Evolutionary conservation across 1,140 invertebrate species (phyloP), one percentile per base, ranked within the genome.

Genomic region (Phenacoccus solenopsis): DNA sequence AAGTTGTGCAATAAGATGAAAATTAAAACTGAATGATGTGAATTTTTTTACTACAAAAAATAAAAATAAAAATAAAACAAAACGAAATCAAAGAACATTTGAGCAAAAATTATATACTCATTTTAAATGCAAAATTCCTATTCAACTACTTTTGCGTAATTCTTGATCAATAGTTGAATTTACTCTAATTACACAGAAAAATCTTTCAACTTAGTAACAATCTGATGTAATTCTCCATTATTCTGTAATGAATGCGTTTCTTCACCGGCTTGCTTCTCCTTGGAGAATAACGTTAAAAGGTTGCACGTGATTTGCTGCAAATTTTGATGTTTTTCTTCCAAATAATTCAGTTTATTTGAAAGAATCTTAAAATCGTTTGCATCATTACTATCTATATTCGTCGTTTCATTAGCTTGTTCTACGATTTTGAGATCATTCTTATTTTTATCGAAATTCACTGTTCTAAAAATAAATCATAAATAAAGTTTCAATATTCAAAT

Each of bases 231-330:
- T 25, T 64, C 13, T 25, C 25, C 59, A 24, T 24, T 20, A 24
- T 64, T 4, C 12, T 24, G 7, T 10, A 27, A n/a, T n/a, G n/a
- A n/a, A n/a, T n/a, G 9, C 9, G 59, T 20, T 27, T 64, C 16
- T 64, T 64, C 22, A 24, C 25, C 59, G 59, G 59, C 13, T 16
- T 64, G 16, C 38, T n/a, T n/a, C 12, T 49, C 38, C 16, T 49
- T 64, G 4, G 59, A 5, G 9, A 64, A 27, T 27, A 64, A 64
- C 2, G 2, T 64, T 16, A 64, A 25, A 20, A 64, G 20, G 59
- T 64, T 27, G 59, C 59, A 64, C 20, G 25, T 64, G 20, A 64
- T 64, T 64, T 64, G 59, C 9, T 64, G 59, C 59, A 64, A 10
- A 16, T 64, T 64, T 64, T 64, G 59, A 64, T 64, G 59, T 16